Evolutionary conservation across 2,113 vertebrate genomes (phyloP), one percentile per base, ranked within the genome.

Genomic region (Pontoporia blainvillei): DNA sequence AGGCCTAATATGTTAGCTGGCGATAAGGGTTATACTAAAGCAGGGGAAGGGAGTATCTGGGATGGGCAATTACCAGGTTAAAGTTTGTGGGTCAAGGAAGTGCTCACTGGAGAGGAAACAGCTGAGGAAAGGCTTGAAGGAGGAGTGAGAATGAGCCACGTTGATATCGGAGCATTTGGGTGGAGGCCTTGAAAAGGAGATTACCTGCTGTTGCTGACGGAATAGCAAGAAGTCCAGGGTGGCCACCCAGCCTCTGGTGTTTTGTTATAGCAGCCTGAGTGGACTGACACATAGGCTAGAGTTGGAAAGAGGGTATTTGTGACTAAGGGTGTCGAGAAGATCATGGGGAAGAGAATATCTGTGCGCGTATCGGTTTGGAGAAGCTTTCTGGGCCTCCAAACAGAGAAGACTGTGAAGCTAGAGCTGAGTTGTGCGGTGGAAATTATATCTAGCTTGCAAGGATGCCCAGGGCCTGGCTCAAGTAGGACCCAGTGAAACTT

Each of bases 61-160:
- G 8, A 1, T 49, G 73, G 11, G 15, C 20, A 49, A 49, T 67
- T 25, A 27, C 6, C 69, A 17, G 34, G 36, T 39, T 49, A 57
- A 59, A 41, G 75, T 36, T 31, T 11, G 8, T 46, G 62, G 57
- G 15, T 36, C 34, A 44, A n/a, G 72, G 31, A 86, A 44, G 9
- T 44, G 20, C 20, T 88, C 64, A 36, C 27, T 27, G 31, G 25
- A 15, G 12, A 75, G 75, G 21, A 75, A 31, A 44, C 29, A 4
- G 15, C 17, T 5, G n/a, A 82, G 12, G n/a, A 72, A 59, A 91
- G 20, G 23, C 29, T 2, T 46, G 69, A 54, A 21, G 8, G 49
- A 71, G 52, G 25, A 6, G 49, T 17, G 20, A 84, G 9, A 73
- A 41, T 11, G n/a, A 15, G 3, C 36, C 2, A 0, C 4, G 13